Conservation (phyloP, 2,113 vertebrate genomes). For the Thomomys bottae region DNA sequence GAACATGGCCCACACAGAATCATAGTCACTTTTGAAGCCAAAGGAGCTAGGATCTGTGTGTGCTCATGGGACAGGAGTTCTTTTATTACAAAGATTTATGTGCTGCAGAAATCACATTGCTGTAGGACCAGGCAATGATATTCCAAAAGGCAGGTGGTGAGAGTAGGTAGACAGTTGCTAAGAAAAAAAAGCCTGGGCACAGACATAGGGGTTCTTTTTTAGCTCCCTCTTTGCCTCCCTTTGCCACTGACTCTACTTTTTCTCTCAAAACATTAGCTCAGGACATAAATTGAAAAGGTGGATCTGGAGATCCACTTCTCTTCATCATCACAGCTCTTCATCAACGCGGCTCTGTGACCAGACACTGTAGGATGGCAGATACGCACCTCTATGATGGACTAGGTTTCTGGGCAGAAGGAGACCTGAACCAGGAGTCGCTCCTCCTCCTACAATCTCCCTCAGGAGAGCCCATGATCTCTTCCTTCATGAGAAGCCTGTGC, state of each 20-base stretch:
- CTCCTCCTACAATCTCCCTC: not conserved
- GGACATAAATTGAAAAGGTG: not conserved
- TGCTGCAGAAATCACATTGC: not conserved
- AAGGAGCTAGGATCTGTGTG: not conserved
- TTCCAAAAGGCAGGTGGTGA: no score
- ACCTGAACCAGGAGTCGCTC: fast-evolving
- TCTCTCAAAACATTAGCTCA: not conserved
- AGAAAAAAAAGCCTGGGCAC: not conserved
- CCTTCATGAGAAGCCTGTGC: not conserved
- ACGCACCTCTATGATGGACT: not conserved
- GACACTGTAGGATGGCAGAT: not conserved
- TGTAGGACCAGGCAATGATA: not conserved
- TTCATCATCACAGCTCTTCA: fast-evolving
- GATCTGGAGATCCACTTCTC: no score
- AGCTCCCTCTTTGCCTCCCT: not conserved
- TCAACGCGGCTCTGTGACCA: not conserved
- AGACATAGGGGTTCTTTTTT: not conserved
- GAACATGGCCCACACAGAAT: not conserved
- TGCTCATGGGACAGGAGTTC: not conserved
- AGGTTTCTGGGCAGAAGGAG: not conserved
- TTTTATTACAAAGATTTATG: not conserved
- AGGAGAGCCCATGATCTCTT: not conserved
- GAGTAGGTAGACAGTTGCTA: not conserved
- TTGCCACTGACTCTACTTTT: not conserved
- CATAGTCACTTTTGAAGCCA: not conserved